These are phyloP conservation scores for Athetis lepigone DNA, from an alignment of 2,888 invertebrate species.

Conservation along the genomic window DNA sequence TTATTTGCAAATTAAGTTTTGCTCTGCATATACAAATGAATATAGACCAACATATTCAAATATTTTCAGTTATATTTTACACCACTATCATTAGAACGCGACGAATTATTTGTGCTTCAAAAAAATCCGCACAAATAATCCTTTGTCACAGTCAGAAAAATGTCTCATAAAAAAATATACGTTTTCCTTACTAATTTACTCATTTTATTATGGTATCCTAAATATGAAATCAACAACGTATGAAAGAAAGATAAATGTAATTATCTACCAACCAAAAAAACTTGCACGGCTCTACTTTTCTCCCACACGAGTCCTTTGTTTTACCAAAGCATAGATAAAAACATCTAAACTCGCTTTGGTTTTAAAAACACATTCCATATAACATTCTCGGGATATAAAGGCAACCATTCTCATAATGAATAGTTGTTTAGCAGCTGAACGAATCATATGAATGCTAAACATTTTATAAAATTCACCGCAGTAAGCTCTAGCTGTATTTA, in stretches of 20 bases:
- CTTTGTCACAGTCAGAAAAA: no score
- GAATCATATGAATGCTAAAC: slow-evolving; percentile 40
- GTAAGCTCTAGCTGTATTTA: slow-evolving; percentile 22
- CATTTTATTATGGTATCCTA: no score
- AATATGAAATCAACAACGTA: no score
- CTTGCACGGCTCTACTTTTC: background rate
- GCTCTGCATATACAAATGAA: no score
- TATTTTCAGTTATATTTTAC: no score
- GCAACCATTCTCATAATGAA: slow-evolving; percentile 53
- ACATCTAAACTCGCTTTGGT: slow-evolving; percentile 15
- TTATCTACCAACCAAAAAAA: background rate
- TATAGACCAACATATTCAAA: no score
- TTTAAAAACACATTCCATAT: slow-evolving; percentile 26
- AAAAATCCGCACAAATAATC: no score
- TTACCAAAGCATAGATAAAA: background rate
- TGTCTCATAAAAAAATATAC: no score
- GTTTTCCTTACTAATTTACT: no score
- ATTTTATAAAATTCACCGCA: slow-evolving; percentile 48
- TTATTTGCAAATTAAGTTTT: no score
- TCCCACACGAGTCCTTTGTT: slow-evolving; percentile 14
- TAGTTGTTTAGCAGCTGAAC: slow-evolving; percentile 40
- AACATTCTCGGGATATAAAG: slow-evolving; percentile 28
- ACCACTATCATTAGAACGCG: no score
- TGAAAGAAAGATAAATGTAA: background rate
- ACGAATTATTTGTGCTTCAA: no score